Conservation (phyloP, 2,113 vertebrate genomes). For the Rhinogobius similis region DNA sequence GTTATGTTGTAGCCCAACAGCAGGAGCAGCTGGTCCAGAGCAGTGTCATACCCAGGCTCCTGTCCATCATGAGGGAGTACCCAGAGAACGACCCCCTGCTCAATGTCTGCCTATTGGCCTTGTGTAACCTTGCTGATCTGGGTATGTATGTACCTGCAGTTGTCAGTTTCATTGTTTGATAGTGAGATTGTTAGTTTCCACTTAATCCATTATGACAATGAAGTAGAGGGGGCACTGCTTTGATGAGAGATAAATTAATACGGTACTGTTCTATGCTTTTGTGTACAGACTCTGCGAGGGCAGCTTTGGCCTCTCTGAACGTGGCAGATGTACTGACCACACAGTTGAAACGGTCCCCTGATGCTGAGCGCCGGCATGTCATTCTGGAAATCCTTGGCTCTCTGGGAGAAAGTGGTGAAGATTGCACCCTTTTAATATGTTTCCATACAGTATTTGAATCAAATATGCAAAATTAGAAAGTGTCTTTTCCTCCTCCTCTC, state of each 20-base stretch:
- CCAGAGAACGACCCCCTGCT: conserved; percentile 84
- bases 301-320: conserved; percentile 79
- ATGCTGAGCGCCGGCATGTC: conserved; percentile 84
- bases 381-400: conserved; percentile 85
- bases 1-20: conserved; percentile 74
- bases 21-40: conserved; percentile 84
- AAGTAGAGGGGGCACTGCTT: no score
- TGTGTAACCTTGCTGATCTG: conserved; percentile 86
- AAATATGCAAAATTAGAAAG: not conserved
- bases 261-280: not conserved
- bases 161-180: no score
- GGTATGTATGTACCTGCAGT: conserved; percentile 60
- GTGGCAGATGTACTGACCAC: conserved; percentile 80
- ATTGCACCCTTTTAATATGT: no score
- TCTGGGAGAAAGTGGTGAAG: conserved; percentile 85
- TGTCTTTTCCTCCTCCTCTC: not conserved
- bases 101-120: conserved; percentile 84
- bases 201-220: no score
- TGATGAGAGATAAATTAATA: no score
- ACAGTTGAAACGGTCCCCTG: conserved; percentile 82
- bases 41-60: conserved; percentile 83
- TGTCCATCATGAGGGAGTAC: conserved; percentile 81
- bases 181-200: no score
- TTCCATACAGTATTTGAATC: not conserved
- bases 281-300: conserved; percentile 80